phyloP scores from a whole-genome alignment of 1,140 invertebrate species.

The Samia ricini region DNA sequence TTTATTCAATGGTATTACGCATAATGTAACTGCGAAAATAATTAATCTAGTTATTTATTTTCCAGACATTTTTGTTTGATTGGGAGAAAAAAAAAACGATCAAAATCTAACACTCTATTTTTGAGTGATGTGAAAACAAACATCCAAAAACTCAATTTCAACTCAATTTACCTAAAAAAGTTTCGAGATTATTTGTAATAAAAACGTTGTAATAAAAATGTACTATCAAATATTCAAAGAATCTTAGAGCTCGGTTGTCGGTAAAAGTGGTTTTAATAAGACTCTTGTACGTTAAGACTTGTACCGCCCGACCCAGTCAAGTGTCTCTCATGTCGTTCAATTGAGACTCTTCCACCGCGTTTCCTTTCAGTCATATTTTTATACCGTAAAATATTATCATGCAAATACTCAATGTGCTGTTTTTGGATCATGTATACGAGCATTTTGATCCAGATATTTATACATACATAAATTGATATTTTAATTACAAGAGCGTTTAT shows the following conservation, averaged over 20 bases:
- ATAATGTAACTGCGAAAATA: too few relatives aligned
- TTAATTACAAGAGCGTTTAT: too few relatives aligned
- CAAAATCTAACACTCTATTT: too few relatives aligned
- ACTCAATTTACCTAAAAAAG: too few relatives aligned
- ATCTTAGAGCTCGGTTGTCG: background rate
- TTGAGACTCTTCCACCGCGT: background rate
- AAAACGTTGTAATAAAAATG: background rate
- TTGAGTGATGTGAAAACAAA: too few relatives aligned
- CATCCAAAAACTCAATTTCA: too few relatives aligned
- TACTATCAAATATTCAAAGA: background rate
- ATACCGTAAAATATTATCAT: background rate
- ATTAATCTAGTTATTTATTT: too few relatives aligned
- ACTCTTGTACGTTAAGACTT: constrained; percentile 17
- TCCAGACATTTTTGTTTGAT: too few relatives aligned
- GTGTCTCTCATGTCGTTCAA: constrained; percentile 21
- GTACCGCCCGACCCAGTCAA: constrained; percentile 21
- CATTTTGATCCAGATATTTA: background rate
- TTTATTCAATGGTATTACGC: too few relatives aligned
- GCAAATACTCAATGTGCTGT: background rate
- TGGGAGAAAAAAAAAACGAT: too few relatives aligned
- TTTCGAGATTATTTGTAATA: too few relatives aligned
- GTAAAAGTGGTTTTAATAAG: constrained; percentile 30
- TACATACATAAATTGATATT: background rate
- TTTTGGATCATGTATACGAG: background rate
- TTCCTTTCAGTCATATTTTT: background rate